Evolutionary conservation across 2,113 vertebrate species (phyloP), one percentile per base, ranked within the genome.

Genomic region (Cebidichthys violaceus): DNA sequence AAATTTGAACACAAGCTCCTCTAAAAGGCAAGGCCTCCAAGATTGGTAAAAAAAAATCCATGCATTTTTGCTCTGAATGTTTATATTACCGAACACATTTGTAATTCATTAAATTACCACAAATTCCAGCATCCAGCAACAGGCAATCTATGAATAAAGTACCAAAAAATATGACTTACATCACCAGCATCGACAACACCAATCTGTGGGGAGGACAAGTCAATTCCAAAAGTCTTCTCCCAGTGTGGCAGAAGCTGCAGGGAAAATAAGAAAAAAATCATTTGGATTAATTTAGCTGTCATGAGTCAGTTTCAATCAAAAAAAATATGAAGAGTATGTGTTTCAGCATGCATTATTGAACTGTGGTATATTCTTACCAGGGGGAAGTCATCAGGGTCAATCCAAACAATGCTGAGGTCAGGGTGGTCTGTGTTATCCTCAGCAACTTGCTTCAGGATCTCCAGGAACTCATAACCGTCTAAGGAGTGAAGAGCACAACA

Each of bases 301-400:
- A 22, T 55, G 15, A 39, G 1, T 9, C 20, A 72, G 3, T 14
- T 15, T 62, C 29, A 41, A 22, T 71, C 14, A 61, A 39, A 6
- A 29, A 1, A 65, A 17, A 45, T 29, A 47, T 71, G 35, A 29
- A 31, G 24, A 31, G 47, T 10, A 66, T 27, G 6, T 14, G 13
- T 57, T 57, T 57, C n/a, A 24, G 24, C 24, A 14, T 27, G n/a
- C 54, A 5, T 57, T n/a, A 13, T 39, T 62, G 43, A 11, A 57
- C 7, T 2, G n/a, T 8, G 4, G 71, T 65, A 18, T 52, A 31
- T 10, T 84, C 81, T 90, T 92, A 99, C 97, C 96, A 99, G 90
- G 0, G 97, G 97, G 90, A 98, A 99, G 83, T 98, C 97, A n/a
- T 98, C 97, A 0, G 97, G 97, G 90, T 99, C 97, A 0, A 98